phyloP scores from a whole-genome alignment of 2,797 vertebrate species.

The Amblyraja radiata region DNA sequence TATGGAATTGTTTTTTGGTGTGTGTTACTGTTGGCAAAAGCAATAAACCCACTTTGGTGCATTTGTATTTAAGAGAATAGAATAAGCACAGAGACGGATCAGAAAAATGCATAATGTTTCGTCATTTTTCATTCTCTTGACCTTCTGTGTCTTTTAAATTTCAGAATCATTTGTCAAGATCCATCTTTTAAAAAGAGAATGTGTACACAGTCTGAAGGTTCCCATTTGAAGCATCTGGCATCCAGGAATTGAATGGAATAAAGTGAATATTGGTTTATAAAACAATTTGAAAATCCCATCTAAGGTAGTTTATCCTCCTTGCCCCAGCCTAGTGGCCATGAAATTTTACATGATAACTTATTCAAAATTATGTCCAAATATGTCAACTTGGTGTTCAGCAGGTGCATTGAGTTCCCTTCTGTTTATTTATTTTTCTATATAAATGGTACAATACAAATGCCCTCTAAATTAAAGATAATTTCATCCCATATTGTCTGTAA shows the following conservation, averaged over 20 bases:
- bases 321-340: background rate
- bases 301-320: background rate
- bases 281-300: conserved; percentile 31
- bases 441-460: background rate
- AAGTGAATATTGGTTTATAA: conserved; percentile 28
- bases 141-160: conserved; percentile 36
- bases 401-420: background rate
- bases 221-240: conserved; percentile 33
- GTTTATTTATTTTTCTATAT: background rate
- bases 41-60: conserved; percentile 3
- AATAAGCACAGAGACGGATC: background rate
- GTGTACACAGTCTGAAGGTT: conserved; percentile 38
- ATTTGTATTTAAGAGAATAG: background rate
- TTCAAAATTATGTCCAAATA: conserved; percentile 26
- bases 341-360: background rate
- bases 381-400: conserved; percentile 19
- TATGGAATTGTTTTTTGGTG: conserved; percentile 3
- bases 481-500: background rate
- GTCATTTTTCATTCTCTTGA: conserved; percentile 31
- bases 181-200: conserved; percentile 37
- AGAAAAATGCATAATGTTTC: background rate
- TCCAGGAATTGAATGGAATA: conserved; percentile 34
- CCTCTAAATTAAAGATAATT: background rate
- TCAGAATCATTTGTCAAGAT: conserved; percentile 34
- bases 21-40: conserved; percentile 9